These are phyloP conservation scores for Belgica antarctica DNA, from an alignment of 2,888 invertebrate genomes.

Conservation along the genomic window DNA sequence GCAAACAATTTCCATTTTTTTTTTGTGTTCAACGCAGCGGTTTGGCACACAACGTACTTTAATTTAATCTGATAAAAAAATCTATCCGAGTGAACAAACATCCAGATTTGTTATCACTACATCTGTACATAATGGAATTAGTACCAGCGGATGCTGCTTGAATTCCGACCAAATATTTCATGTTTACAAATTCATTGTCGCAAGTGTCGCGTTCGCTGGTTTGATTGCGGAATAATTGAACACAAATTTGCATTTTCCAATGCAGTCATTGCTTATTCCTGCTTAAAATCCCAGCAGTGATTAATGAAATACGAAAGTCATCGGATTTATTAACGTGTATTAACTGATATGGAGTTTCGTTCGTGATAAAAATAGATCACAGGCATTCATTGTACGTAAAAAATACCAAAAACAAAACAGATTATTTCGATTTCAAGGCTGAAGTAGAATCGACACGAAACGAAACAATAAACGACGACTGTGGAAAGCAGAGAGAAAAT, in stretches of 20 bases:
- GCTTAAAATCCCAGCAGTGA: neutral
- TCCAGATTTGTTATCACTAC: slow-evolving; percentile 12
- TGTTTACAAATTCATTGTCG: neutral
- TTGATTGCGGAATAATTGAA: neutral
- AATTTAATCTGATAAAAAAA: slow-evolving; percentile 25
- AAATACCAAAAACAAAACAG: neutral
- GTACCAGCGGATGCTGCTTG: slow-evolving; percentile 3
- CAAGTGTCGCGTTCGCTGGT: neutral
- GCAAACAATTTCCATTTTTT: slow-evolving; percentile 1
- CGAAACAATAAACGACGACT: neutral
- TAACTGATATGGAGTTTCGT: neutral
- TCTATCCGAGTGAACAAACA: neutral
- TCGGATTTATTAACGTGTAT: neutral
- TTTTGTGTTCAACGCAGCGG: neutral
- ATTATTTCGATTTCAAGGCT: slow-evolving; percentile 15
- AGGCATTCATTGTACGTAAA: neutral
- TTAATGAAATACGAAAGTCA: neutral
- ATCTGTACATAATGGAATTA: neutral
- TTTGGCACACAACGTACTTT: neutral
- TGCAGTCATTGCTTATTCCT: neutral
- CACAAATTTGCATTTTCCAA: neutral
- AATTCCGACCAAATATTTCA: neutral
- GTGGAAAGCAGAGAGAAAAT: neutral
- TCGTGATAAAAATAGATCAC: neutral
- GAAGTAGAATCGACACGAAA: neutral